Base-by-base conservation (phyloP, 2,113 vertebrate genomes). In the Pangasianodon gigas region DNA sequence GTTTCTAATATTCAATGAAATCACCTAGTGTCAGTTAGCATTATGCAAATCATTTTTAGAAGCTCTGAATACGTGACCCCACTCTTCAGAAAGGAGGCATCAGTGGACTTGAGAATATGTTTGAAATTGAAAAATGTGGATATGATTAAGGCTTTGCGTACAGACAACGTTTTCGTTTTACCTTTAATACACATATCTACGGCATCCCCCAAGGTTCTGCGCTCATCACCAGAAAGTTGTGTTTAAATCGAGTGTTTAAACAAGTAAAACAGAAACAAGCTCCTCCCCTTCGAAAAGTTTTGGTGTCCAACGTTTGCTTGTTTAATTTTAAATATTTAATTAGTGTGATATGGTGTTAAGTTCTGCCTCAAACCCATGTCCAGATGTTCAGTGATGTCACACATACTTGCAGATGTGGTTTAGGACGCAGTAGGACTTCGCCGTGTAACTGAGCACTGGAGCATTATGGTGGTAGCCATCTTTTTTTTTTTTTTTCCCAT, bases 141-240 rank as follows among this genome's bases (percentile, higher is more conserved):
- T 87, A 77, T 87, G 19, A 77, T 87, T 75, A 87, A 87, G 71
- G 85, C 85, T 74, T 86, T 56, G 67, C 1, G n/a, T 86, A 29
- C 6, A 6, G 32, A 29, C 26, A 11, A 41, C 2, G 3, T 18
- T 46, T 44, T 32, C 44, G 32, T 24, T 21, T 58, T 10, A 83
- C 29, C 52, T 56, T 54, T 21, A 56, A 82, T 37, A 54, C n/a
- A 32, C 8, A 24, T 56, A 24, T 56, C 18, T 83, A 41, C 3
- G n/a, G 81, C 1, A 83, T 82, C 80, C 80, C n/a, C 13, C 80
- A 82, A 56, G 80, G 80, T 82, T 37, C 80, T 82, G 16, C 32
- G 10, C 81, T 83, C 24, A 19, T 58, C 14, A 58, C 18, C 52
- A 21, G 18, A 37, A 58, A 21, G n/a, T 82, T 83, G 24, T 26